Conservation (phyloP, 2,888 invertebrate species). For the Lycocerus yunnanus region DNA sequence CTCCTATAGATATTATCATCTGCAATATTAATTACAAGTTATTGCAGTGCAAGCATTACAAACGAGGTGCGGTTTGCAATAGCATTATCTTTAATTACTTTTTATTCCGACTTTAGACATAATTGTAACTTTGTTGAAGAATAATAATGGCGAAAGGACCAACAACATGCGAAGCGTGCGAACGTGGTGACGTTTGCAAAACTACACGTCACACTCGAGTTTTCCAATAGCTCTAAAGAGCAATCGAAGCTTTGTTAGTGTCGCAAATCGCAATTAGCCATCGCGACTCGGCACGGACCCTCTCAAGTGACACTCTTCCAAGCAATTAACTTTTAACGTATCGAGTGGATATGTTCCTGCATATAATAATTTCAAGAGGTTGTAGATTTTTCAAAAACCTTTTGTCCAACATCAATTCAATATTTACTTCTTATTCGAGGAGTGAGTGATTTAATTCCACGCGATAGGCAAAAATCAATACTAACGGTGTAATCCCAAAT, state of each 20-base stretch:
- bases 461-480: constrained; percentile 33
- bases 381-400: neutral
- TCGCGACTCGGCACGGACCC: constrained; percentile 49
- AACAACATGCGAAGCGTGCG: constrained; percentile 26
- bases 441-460: neutral
- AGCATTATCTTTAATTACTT: constrained; percentile 1
- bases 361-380: constrained; percentile 15
- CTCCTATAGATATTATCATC: neutral
- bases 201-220: constrained; percentile 28
- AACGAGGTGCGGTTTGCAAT: constrained; percentile 1
- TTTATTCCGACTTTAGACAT: neutral
- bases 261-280: constrained; percentile 49
- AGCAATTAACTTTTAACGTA: constrained; percentile 46
- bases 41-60: neutral
- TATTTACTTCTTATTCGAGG: neutral
- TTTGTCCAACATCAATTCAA: neutral
- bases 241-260: constrained; percentile 39
- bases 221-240: constrained; percentile 15
- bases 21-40: constrained; percentile 3
- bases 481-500: constrained; percentile 42
- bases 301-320: constrained; percentile 53
- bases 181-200: constrained; percentile 28
- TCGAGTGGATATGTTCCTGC: constrained; percentile 1
- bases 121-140: neutral
- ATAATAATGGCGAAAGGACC: constrained; percentile 7